Conservation (phyloP, 2,797 vertebrate genomes). For the Oreochromis grahami region DNA sequence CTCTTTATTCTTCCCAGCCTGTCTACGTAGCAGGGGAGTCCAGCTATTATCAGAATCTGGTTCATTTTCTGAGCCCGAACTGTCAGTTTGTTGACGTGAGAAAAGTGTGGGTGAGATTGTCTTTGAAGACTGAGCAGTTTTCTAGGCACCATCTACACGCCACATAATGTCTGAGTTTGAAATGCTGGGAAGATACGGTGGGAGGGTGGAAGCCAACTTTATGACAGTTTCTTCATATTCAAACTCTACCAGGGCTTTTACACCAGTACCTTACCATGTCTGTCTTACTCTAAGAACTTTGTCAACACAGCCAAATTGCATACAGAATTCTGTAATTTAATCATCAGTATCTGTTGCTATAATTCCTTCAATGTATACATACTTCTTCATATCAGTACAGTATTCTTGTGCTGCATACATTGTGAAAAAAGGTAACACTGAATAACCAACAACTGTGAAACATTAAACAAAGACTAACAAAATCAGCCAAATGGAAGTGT, state of each 20-base stretch:
- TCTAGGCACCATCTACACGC: rapidly evolving
- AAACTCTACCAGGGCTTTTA: neutral
- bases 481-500: neutral
- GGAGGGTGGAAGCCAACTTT: neutral
- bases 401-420: neutral
- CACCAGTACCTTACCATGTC: neutral
- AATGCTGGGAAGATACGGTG: neutral
- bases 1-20: neutral
- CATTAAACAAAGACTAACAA: neutral
- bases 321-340: neutral
- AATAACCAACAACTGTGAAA: neutral
- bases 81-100: neutral
- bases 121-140: neutral
- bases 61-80: too few relatives aligned
- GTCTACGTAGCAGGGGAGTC: neutral
- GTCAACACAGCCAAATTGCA: neutral
- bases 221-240: rapidly evolving
- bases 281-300: neutral
- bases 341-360: neutral
- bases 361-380: neutral
- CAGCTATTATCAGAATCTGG: neutral
- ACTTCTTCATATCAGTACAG: neutral
- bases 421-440: neutral
- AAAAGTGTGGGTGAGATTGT: neutral
- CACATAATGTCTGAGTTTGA: neutral